Evolutionary conservation across 2,888 invertebrate species (phyloP).

Genomic region (Drosophila barbarae): DNA sequence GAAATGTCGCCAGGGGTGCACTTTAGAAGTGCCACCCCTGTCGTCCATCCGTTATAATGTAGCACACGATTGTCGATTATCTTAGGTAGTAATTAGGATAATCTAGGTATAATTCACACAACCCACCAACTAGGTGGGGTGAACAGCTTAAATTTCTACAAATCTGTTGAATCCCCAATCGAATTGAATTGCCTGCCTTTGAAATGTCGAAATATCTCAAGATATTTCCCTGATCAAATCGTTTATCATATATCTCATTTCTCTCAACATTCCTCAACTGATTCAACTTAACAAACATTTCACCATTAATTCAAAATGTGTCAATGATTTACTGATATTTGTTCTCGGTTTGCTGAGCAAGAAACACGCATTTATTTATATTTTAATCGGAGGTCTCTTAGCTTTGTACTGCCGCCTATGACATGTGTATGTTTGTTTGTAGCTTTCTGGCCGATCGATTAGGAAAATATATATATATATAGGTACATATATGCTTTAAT

Average conservation of each 20-base stretch:
- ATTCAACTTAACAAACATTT: slow-evolving; percentile 29
- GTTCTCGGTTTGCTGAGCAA: slow-evolving; percentile 25
- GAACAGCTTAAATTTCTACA: slow-evolving; percentile 16
- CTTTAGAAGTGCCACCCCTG: slow-evolving; percentile 54
- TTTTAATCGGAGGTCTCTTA: slow-evolving; percentile 31
- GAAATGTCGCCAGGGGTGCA: slow-evolving; percentile 25
- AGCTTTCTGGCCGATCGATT: slow-evolving; percentile 5
- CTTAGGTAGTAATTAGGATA: slow-evolving; percentile 30
- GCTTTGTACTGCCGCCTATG: slow-evolving; percentile 26
- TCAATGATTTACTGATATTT: slow-evolving; percentile 22
- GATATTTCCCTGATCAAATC: no score
- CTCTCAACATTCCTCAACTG: slow-evolving; percentile 4
- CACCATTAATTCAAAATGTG: slow-evolving; percentile 24
- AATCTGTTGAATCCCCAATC: slow-evolving; percentile 10
- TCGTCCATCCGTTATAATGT: slow-evolving; percentile 20
- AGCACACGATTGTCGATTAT: slow-evolving; percentile 68
- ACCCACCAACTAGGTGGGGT: slow-evolving; percentile 8
- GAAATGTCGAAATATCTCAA: no score
- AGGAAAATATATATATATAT: slow-evolving; percentile 19
- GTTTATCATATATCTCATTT: not conserved
- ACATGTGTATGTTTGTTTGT: slow-evolving; percentile 17
- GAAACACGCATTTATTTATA: slow-evolving; percentile 4
- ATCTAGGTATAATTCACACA: slow-evolving; percentile 18
- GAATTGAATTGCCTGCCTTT: not conserved
- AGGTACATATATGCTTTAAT: not conserved